Evolutionary conservation across 1,140 invertebrate genomes (phyloP).

Genomic region (Caenorhabditis inopinata): DNA sequence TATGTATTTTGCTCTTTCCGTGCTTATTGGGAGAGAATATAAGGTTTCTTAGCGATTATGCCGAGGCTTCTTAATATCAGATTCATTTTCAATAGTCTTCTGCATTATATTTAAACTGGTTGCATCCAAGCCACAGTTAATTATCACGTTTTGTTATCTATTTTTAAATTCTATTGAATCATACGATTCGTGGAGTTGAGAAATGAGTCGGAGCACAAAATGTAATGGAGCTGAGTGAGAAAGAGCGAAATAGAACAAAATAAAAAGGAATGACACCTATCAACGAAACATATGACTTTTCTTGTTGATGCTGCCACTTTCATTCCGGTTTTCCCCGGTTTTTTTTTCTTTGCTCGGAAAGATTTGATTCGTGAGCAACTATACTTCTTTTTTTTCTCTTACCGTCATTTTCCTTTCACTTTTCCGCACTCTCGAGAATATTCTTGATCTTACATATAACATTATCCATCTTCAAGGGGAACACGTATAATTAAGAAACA

Average conservation of each 20-base stretch:
- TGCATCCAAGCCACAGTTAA: neutral
- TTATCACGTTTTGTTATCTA: neutral
- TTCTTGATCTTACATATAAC: neutral
- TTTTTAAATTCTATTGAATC: too few relatives aligned
- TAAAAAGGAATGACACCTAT: neutral
- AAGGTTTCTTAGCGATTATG: neutral
- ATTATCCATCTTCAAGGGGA: neutral
- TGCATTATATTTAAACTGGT: neutral
- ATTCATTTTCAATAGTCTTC: too few relatives aligned
- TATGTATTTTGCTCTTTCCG: neutral
- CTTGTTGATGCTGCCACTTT: neutral
- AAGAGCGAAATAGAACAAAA: neutral
- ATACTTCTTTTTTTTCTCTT: neutral
- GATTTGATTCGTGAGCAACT: conserved; percentile 12
- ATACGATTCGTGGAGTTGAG: neutral
- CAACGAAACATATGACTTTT: conserved; percentile 23
- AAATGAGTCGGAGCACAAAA: neutral
- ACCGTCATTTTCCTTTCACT: neutral
- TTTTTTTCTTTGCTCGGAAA: neutral
- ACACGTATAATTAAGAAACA: conserved; percentile 17
- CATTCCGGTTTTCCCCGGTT: conserved; percentile 12
- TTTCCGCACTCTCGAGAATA: neutral
- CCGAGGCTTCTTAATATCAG: too few relatives aligned
- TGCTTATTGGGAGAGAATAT: neutral
- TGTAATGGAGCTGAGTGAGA: too few relatives aligned